Base-by-base conservation (phyloP, 2,888 invertebrate genomes). In the Coremacera marginata region DNA sequence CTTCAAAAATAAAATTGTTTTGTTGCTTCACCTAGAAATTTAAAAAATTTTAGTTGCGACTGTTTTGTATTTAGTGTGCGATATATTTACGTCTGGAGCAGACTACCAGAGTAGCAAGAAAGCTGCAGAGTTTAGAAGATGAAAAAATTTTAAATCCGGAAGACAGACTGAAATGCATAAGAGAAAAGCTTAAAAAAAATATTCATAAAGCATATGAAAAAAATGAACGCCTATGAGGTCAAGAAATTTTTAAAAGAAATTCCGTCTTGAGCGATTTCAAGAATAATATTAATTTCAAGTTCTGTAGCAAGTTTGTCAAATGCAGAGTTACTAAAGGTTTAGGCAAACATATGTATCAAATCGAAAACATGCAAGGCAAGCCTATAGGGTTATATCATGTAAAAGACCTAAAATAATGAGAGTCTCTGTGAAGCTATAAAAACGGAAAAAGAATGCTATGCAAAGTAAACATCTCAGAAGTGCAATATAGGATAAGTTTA, bases 311-410 rank as follows among this genome's bases (percentile, higher is more conserved):
- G 62, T 72, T 72, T 49, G 25, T 16, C 2, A 72, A 60, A 16
- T 72, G 72, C 22, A 3, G 62, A 8, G 51, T 72, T 2, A 31
- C 11, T 2, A 37, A 49, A 49, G 44, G 27, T 2, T 4, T 62
- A 7, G 62, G 72, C 5, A 44, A 49, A n/a, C 62, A 72, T n/a
- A 72, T 62, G 9, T 72, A 49, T 55, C 22, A 70, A 55, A 7
- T 70, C 3, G 70, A 70, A 31, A 70, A 25, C 4, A n/a, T 68
- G 22, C 55, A 71, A 27, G 34, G 71, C 5, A 70, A 16, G 22
- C 52, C 44, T 2, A n/a, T 71, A 34, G 55, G 71, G 8, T 8
- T 27, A 4, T 71, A 19, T 27, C 55, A 70, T 25, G 22, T 11
- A 1, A 60, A 60, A 25, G 60, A 22, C 25, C 8, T 22, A 22